Evolutionary conservation across 1,140 invertebrate species (phyloP).

Genomic region (Trypoxylus dichotomus): DNA sequence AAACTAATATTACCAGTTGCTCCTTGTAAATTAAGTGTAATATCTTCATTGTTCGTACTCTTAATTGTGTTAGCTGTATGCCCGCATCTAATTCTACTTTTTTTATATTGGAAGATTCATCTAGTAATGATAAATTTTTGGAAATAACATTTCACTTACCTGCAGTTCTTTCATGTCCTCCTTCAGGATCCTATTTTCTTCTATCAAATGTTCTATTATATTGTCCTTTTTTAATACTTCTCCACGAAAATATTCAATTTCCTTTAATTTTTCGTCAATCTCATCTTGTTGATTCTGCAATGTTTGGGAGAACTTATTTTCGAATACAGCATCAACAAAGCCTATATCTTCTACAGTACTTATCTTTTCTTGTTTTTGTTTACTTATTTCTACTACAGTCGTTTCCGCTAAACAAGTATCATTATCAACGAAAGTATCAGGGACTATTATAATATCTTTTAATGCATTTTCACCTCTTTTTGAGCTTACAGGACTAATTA

Average conservation of each 20-base stretch:
- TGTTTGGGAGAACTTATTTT: background rate
- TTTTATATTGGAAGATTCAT: too few relatives aligned
- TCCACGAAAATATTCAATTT: conserved; percentile 14
- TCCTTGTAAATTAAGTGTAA: too few relatives aligned
- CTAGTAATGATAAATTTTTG: too few relatives aligned
- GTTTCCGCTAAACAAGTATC: background rate
- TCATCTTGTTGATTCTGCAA: background rate
- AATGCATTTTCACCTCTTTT: background rate
- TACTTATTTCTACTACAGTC: background rate
- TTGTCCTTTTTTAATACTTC: conserved; percentile 39
- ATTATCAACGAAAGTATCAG: background rate
- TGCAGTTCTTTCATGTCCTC: conserved; percentile 42
- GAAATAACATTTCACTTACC: conserved; percentile 39
- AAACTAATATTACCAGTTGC: too few relatives aligned
- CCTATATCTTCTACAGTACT: background rate
- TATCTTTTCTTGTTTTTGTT: background rate
- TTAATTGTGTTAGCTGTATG: too few relatives aligned
- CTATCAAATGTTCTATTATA: conserved; percentile 44
- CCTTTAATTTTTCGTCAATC: background rate
- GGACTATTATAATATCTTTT: background rate
- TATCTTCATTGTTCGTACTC: too few relatives aligned
- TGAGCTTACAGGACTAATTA: background rate
- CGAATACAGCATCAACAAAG: background rate
- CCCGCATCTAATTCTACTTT: too few relatives aligned
- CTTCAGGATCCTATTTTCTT: conserved; percentile 45